A percentile compares a stretch with the other conserved stretches of the same genome.
These are phyloP conservation scores for Charanyca ferruginea DNA, from an alignment of 2,888 invertebrate species.

Conservation along the genomic window DNA sequence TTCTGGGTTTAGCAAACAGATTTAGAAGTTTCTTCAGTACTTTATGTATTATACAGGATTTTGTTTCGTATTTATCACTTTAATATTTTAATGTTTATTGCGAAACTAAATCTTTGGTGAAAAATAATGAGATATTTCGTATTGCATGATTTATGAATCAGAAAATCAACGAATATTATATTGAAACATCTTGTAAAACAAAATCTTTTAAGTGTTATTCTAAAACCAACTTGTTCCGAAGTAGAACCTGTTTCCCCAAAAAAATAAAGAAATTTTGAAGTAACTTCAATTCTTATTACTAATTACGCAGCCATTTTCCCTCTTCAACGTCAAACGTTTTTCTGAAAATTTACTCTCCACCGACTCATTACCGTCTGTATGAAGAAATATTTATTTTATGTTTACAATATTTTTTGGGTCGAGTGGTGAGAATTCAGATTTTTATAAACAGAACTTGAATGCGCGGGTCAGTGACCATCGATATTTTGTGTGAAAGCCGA, in stretches of 20 bases:
- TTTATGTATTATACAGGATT: conserved; percentile 17
- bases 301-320: conserved; percentile 54
- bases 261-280: conserved; percentile 50
- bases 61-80: conserved; percentile 30
- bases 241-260: conserved; percentile 30
- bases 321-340: conserved; percentile 55
- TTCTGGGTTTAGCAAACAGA: conserved; percentile 43
- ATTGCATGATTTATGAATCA: no score
- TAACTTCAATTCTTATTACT: conserved; percentile 57
- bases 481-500: conserved; percentile 46
- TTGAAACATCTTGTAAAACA: conserved; percentile 3
- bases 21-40: conserved; percentile 31
- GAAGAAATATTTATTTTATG: conserved; percentile 49
- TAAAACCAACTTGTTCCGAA: conserved; percentile 37
- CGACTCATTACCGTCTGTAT: conserved; percentile 49
- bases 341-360: conserved; percentile 42
- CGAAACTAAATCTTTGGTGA: not conserved
- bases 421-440: conserved; percentile 36
- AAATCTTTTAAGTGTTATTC: conserved; percentile 17
- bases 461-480: conserved; percentile 34
- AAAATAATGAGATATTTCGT: not conserved
- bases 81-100: conserved; percentile 2
- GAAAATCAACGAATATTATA: no score
- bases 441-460: conserved; percentile 49
- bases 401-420: conserved; percentile 43